phyloP scores from a whole-genome alignment of 2,113 vertebrate genomes.

The Furnarius figulus region DNA sequence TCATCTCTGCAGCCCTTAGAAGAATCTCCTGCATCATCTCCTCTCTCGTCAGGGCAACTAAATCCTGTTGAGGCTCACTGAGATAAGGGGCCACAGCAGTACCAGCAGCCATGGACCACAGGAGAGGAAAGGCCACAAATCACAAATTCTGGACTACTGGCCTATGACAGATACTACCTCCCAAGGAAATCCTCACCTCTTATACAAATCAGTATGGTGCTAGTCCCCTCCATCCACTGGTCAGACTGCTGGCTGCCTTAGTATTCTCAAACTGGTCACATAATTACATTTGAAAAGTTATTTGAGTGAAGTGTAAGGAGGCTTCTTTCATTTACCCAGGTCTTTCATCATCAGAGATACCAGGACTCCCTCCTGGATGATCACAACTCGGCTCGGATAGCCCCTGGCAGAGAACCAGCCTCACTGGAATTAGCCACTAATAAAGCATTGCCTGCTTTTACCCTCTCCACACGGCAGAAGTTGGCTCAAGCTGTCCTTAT shows the following conservation, averaged over 20 bases:
- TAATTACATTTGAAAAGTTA: neutral
- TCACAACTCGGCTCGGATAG: neutral
- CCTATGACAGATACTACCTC: neutral
- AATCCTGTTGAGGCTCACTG: neutral
- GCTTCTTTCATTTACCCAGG: neutral
- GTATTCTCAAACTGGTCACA: neutral
- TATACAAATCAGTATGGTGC: accelerated
- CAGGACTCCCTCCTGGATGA: neutral
- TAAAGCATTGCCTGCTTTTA: neutral
- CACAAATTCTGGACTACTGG: neutral
- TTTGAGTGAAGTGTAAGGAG: neutral
- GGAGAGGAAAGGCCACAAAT: neutral
- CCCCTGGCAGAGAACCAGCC: neutral
- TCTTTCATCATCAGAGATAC: neutral
- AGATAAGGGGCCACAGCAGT: neutral
- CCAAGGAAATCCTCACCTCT: neutral
- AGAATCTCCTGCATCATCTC: neutral
- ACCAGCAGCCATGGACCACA: neutral
- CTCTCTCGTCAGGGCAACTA: neutral
- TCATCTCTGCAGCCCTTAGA: neutral
- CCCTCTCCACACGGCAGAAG: neutral
- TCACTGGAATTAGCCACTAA: neutral
- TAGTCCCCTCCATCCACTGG: neutral
- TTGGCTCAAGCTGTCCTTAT: neutral
- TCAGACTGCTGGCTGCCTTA: neutral